A percentile compares a stretch with the other conserved stretches of the same genome.
phyloP scores from a whole-genome alignment of 2,888 invertebrate species.

The Petrolisthes manimaculis region DNA sequence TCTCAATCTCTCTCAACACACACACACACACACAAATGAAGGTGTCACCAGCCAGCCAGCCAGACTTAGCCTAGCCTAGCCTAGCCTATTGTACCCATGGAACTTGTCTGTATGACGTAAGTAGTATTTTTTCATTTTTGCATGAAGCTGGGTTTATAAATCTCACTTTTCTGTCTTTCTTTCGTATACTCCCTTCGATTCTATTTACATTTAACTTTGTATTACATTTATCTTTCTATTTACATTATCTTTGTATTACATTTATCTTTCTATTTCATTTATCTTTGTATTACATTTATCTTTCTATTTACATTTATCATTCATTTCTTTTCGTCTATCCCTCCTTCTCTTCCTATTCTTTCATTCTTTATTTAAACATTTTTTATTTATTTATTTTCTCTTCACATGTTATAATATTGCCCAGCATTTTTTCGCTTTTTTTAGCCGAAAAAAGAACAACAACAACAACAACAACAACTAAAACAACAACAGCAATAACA shows the following conservation, averaged over 20 bases:
- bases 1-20: not conserved
- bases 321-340: not conserved
- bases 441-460: no score
- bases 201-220: not conserved
- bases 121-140: not conserved
- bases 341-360: not conserved
- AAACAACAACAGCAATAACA: no score
- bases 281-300: not conserved
- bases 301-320: not conserved
- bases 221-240: not conserved
- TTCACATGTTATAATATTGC: not conserved
- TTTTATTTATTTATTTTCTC: not conserved
- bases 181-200: not conserved
- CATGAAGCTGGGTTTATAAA: not conserved
- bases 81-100: not conserved
- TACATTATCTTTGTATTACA: not conserved
- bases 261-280: not conserved
- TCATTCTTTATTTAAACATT: not conserved
- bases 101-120: not conserved
- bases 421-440: not conserved
- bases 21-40: not conserved
- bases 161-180: not conserved
- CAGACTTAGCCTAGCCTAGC: not conserved
- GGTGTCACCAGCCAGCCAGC: not conserved
- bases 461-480: no score